phyloP scores from a whole-genome alignment of 2,797 vertebrate genomes.

The Strix occidentalis region DNA sequence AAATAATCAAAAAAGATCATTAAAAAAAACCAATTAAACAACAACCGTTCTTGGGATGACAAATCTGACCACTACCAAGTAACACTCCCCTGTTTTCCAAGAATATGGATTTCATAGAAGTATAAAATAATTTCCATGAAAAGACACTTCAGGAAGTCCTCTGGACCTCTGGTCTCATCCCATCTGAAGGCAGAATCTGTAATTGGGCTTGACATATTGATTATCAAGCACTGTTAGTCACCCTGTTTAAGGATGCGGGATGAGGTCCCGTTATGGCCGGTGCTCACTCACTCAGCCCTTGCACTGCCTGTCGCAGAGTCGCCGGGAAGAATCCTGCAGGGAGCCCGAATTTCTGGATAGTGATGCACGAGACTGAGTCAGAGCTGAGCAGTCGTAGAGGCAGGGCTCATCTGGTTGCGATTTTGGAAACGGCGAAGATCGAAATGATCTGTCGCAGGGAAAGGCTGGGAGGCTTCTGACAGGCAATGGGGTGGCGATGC shows the following conservation, averaged over 20 bases:
- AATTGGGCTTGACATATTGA: accelerated
- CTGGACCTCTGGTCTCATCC: neutral
- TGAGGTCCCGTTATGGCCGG: accelerated
- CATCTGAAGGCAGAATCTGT: neutral
- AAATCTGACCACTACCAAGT: neutral
- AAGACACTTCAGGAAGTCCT: neutral
- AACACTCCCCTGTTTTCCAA: neutral
- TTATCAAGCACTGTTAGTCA: neutral
- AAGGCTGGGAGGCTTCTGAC: neutral
- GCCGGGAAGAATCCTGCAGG: neutral
- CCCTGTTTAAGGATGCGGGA: neutral
- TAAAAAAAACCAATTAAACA: neutral
- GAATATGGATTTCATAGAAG: neutral
- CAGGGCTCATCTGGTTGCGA: slow-evolving; percentile 27
- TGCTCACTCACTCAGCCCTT: accelerated
- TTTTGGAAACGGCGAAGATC: neutral
- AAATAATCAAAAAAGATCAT: neutral
- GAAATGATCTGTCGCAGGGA: neutral
- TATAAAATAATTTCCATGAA: neutral
- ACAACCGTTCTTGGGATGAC: neutral
- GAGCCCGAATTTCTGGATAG: neutral
- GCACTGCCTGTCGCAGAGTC: accelerated
- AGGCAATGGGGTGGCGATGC: neutral
- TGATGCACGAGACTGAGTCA: neutral
- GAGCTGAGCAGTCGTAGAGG: neutral